A percentile compares a stretch with the other conserved stretches of the same genome.
These are phyloP conservation scores for Diplosoma virens DNA, from an alignment of 23 tunicate species.

Conservation along the genomic window DNA sequence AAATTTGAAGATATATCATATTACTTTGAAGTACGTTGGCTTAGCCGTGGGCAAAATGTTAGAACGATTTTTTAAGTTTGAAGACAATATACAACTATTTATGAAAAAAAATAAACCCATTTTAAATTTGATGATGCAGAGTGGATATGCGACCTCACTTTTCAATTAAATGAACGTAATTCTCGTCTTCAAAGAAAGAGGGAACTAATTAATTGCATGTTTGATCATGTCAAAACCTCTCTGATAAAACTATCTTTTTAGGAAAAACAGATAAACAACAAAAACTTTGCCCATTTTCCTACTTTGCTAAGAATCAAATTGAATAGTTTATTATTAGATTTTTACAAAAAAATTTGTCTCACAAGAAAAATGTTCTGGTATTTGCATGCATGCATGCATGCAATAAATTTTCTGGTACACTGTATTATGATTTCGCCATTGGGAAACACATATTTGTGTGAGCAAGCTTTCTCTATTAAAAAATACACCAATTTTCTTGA, in stretches of 20 bases:
- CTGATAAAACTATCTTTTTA: conserved; percentile 27
- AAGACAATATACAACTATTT: conserved; percentile 13
- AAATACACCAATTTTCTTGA: neutral
- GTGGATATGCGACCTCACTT: neutral
- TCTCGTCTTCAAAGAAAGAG: neutral
- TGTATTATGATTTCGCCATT: neutral
- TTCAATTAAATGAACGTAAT: neutral
- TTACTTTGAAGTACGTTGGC: conserved; percentile 7
- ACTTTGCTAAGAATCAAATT: conserved; percentile 15
- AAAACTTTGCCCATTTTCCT: conserved; percentile 46
- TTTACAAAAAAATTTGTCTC: neutral
- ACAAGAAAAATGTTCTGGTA: neutral
- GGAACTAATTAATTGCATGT: neutral
- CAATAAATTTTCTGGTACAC: too few species aligned
- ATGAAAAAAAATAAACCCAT: neutral
- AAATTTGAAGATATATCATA: conserved; percentile 25
- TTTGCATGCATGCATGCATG: neutral
- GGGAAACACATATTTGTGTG: neutral
- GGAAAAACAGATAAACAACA: conserved; percentile 46
- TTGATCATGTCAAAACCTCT: conserved; percentile 43
- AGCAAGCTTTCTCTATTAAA: too few species aligned
- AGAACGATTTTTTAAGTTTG: conserved; percentile 29
- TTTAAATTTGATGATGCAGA: neutral
- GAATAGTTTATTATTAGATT: too few species aligned
- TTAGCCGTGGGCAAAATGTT: conserved; percentile 24